A percentile compares a stretch with the other conserved stretches of the same genome.
Evolutionary conservation across 2,888 invertebrate genomes (phyloP).

Genomic region (Protonemura montana): DNA sequence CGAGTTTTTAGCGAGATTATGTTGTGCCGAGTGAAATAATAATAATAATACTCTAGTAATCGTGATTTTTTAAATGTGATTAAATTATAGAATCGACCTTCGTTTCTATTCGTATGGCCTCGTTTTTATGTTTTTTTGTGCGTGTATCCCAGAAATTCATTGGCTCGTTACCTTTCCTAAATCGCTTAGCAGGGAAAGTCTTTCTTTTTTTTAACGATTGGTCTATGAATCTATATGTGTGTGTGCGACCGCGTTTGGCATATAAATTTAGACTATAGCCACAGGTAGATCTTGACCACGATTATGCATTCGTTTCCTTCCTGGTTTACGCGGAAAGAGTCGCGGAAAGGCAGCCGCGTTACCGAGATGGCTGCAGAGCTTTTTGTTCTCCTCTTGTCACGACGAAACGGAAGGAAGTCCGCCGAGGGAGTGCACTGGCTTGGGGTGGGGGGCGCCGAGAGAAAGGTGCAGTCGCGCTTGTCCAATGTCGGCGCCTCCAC

Average conservation of each 20-base stretch:
- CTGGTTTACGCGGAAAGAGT: conserved; percentile 17
- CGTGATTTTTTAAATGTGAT: not conserved
- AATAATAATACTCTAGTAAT: not conserved
- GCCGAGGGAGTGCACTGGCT: not conserved
- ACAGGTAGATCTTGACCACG: not conserved
- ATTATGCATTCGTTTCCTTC: conserved; percentile 27
- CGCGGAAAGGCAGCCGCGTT: not conserved
- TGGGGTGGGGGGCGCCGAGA: conserved; percentile 17
- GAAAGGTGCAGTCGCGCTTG: not conserved
- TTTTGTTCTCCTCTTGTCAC: not conserved
- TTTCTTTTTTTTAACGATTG: not conserved
- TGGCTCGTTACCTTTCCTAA: not conserved
- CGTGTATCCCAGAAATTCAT: not conserved
- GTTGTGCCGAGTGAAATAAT: not conserved
- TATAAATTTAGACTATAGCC: not conserved
- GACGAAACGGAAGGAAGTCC: conserved; percentile 7
- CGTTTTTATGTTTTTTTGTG: not conserved
- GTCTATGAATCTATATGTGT: not conserved
- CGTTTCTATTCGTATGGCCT: conserved; percentile 20
- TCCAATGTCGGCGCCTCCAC: not conserved
- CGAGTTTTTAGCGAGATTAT: not conserved
- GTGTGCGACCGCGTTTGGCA: not conserved
- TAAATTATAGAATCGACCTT: conserved; percentile 21
- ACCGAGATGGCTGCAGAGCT: not conserved
- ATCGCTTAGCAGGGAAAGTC: conserved; percentile 22